Conservation (phyloP, 1,140 invertebrate species). For the Cyclina sinensis region DNA sequence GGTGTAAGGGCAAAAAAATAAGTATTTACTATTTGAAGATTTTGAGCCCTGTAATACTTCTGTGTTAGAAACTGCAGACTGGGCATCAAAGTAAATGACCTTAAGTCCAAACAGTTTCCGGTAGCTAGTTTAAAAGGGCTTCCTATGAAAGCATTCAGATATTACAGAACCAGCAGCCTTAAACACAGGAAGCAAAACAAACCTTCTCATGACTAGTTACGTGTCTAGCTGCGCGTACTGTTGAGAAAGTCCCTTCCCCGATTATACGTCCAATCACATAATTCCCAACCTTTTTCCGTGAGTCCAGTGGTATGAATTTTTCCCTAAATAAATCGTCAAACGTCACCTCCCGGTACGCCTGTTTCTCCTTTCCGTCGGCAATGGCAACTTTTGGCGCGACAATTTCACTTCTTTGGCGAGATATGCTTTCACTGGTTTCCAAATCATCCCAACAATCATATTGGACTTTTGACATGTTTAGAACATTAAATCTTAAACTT, state of each 20-base stretch:
- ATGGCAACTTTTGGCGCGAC: background rate
- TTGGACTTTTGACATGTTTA: background rate
- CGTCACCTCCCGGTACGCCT: slow-evolving; percentile 7
- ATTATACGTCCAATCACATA: slow-evolving; percentile 43
- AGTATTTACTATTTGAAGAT: too few relatives aligned
- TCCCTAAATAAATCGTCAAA: slow-evolving; percentile 60
- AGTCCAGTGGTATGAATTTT: slow-evolving; percentile 50
- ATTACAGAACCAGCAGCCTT: too few relatives aligned
- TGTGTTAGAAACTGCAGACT: too few relatives aligned
- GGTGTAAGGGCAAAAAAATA: too few relatives aligned
- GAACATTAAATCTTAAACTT: background rate
- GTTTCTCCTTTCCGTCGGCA: background rate
- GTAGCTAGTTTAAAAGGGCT: too few relatives aligned
- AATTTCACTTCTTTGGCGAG: slow-evolving; percentile 28
- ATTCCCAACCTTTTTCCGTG: slow-evolving; percentile 60
- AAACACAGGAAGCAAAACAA: too few relatives aligned
- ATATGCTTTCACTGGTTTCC: background rate
- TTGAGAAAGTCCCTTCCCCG: slow-evolving; percentile 63
- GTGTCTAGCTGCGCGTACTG: slow-evolving; percentile 36
- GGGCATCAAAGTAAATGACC: too few relatives aligned
- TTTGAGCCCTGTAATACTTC: too few relatives aligned
- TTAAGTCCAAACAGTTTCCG: too few relatives aligned
- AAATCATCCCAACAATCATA: background rate
- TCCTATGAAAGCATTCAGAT: too few relatives aligned
- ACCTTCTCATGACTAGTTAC: slow-evolving; percentile 49